Base-by-base conservation (phyloP, 2,113 vertebrate genomes). In the Xenopus laevis region DNA sequence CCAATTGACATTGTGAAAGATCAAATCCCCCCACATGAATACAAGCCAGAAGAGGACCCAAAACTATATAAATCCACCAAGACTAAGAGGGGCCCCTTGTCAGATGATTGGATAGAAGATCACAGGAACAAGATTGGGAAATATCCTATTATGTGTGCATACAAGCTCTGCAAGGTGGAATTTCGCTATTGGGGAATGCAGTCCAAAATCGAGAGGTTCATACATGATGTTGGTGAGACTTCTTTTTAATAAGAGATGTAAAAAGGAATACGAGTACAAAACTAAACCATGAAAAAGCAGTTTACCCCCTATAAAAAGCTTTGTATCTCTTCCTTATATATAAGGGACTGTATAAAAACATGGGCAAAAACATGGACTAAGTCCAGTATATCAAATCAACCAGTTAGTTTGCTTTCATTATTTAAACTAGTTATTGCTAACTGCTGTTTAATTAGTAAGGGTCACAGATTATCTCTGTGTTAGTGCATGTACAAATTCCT, bases 171-270 rank as follows among this genome's bases (percentile, higher is more conserved):
- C 82, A 99, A 99, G 88, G 97, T 99, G 76, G 97, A 99, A 86
- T 99, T 99, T 86, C 93, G 97, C 71, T 99, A 99, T 87, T 99
- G 97, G 97, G 97, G 97, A 69, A 99, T 99, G 97, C 97, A 99
- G 89, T 97, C 97, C 1, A 99, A 99, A 87, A 99, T 99, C 0
- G 97, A 99, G 81, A 87, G 97, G 50, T 99, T 99, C 82, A 99
- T 99, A 89, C 97, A 99, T 1, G 97, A 99, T 44, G 96, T 97
- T 0, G 97, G 97, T 99, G 81, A 89, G 96, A 27, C 23, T 27
- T 66, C 16, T 40, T 40, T 40, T 40, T 40, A 40, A 40, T 5
- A 1, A 9, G 8, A 40, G 33, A 6, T 40, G 33, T 40, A 40
- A 40, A 40, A 40, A 40, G 2, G 8, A 40, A 40, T 1, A 0